Conservation (phyloP, 2,888 invertebrate species). For the Boloria euphrosyne region DNA sequence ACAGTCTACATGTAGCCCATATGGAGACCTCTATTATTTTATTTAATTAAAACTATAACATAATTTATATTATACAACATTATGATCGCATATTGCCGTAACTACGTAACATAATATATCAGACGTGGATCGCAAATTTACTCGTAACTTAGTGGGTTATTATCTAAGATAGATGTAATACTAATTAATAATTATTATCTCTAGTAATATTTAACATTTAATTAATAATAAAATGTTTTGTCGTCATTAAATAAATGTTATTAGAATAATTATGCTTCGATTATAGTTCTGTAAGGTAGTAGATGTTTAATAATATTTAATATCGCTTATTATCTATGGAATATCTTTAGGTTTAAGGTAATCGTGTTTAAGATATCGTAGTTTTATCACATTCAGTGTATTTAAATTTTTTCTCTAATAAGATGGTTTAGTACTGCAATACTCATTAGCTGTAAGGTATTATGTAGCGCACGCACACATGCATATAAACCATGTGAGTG, state of each 20-base stretch:
- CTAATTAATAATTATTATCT: conserved; percentile 39
- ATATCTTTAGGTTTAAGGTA: conserved; percentile 1
- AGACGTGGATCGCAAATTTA: conserved; percentile 22
- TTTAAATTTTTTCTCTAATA: conserved; percentile 51
- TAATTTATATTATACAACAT: conserved; percentile 10
- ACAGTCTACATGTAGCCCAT: conserved; percentile 13
- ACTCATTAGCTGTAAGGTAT: conserved; percentile 68
- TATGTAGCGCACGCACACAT: conserved; percentile 62
- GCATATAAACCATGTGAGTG: conserved; percentile 50
- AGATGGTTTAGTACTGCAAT: conserved; percentile 69
- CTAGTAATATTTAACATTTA: conserved; percentile 41
- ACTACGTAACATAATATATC: conserved; percentile 9
- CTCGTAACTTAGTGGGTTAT: conserved; percentile 23
- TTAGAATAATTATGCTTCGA: conserved; percentile 35
- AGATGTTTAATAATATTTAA: conserved; percentile 25
- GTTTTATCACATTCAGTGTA: conserved; percentile 72
- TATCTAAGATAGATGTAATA: conserved; percentile 27
- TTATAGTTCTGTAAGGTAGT: conserved; percentile 21
- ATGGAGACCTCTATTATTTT: conserved; percentile 26
- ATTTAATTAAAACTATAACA: conserved; percentile 6
- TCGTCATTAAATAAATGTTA: conserved; percentile 55
- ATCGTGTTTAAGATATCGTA: conserved; percentile 26
- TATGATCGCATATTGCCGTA: conserved; percentile 15
- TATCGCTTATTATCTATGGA: conserved; percentile 49
- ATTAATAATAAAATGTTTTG: conserved; percentile 46